These are phyloP conservation scores for Epinotia ramella DNA, from an alignment of 2,888 invertebrate species.

Conservation along the genomic window DNA sequence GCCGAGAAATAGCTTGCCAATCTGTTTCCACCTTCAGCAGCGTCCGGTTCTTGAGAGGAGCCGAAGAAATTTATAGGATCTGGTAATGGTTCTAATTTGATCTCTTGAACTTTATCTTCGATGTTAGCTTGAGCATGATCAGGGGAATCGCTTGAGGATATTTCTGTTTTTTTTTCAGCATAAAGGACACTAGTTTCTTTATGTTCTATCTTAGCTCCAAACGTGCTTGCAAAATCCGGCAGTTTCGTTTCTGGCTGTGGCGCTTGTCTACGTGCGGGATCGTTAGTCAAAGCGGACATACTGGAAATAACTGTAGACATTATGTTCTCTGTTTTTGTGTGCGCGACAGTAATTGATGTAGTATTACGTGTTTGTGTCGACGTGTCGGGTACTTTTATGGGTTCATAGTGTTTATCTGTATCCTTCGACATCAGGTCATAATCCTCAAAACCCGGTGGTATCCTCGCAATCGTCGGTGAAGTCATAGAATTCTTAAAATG, in stretches of 20 bases:
- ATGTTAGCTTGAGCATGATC: conserved; percentile 13
- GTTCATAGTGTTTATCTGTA: conserved; percentile 47
- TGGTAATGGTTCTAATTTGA: conserved; percentile 51
- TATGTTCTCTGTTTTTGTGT: conserved; percentile 5
- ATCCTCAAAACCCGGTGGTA: conserved; percentile 77
- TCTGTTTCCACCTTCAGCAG: conserved; percentile 61
- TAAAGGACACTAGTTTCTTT: background rate
- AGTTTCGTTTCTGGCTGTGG: conserved; percentile 14
- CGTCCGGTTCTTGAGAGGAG: conserved; percentile 47
- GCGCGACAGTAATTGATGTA: conserved; percentile 46
- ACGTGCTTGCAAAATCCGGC: conserved; percentile 45
- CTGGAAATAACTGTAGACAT: conserved; percentile 6
- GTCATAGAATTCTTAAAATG: conserved; percentile 70
- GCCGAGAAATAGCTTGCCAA: conserved; percentile 76
- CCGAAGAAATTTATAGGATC: conserved; percentile 72
- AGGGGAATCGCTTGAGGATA: background rate
- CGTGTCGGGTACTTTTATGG: conserved; percentile 59
- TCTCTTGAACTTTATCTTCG: conserved; percentile 26
- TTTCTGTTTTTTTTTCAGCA: background rate
- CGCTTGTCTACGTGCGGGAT: background rate
- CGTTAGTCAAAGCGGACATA: background rate
- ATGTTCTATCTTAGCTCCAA: conserved; percentile 16
- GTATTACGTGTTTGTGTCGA: conserved; percentile 61
- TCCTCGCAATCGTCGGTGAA: conserved; percentile 55
- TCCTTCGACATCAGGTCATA: conserved; percentile 54